Percentiles rank a stretch among this genome's conserved stretches.
Conservation (phyloP, 2,113 vertebrate species). For the Morone chrysops region DNA sequence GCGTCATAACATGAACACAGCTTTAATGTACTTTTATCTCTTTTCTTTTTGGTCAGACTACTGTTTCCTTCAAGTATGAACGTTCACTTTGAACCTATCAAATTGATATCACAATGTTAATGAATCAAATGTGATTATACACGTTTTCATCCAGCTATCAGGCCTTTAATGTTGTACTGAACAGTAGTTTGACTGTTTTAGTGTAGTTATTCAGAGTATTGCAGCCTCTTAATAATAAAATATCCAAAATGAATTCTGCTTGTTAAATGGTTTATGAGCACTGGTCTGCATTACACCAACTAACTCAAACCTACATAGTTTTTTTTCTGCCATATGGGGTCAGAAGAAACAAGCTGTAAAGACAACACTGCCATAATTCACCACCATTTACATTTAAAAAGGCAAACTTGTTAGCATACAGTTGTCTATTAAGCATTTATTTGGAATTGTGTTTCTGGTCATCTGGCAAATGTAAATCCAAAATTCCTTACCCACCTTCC, state of each 20-base stretch:
- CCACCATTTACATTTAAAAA: not conserved
- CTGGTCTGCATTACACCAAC: not conserved
- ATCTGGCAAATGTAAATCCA: not conserved
- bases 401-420: not conserved
- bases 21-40: not conserved
- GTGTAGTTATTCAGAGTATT: not conserved
- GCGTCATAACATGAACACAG: no score
- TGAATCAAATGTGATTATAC: no score
- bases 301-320: not conserved
- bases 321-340: slow-evolving; percentile 18
- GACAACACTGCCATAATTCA: not conserved
- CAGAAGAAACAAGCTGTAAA: slow-evolving; percentile 10
- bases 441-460: not conserved
- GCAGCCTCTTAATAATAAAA: not conserved
- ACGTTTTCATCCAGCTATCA: no score
- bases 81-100: no score
- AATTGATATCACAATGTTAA: no score
- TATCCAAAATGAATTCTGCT: no score
- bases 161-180: no score
- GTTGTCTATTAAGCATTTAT: not conserved
- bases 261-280: not conserved
- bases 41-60: no score
- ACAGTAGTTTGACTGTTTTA: not conserved
- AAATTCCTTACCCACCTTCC: not conserved
- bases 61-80: no score